These are phyloP conservation scores for Oceanodroma tethys DNA, from an alignment of 2,113 vertebrate species.

Conservation along the genomic window DNA sequence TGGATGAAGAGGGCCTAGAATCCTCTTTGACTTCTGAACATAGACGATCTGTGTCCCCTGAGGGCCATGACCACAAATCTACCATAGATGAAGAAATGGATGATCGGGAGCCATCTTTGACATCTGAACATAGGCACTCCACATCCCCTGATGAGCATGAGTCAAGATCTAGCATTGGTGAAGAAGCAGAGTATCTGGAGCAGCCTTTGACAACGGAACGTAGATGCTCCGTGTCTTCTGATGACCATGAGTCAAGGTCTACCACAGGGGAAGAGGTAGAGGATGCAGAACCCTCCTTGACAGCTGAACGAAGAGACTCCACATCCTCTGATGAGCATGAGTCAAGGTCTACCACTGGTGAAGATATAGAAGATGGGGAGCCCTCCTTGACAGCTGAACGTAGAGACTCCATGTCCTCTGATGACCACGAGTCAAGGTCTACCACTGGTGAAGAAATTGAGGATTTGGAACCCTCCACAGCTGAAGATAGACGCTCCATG, in stretches of 20 bases:
- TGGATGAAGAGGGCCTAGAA: constrained; percentile 37
- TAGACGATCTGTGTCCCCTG: constrained; percentile 67
- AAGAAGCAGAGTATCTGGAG: constrained; percentile 45
- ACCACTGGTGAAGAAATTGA: constrained; percentile 40
- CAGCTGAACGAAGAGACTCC: constrained; percentile 31
- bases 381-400: constrained; percentile 68
- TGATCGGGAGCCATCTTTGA: constrained; percentile 56
- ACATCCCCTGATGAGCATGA: constrained; percentile 37
- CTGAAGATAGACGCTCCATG: neutral
- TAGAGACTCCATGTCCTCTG: constrained; percentile 73
- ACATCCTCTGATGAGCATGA: constrained; percentile 34
- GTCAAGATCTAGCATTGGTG: constrained; percentile 55
- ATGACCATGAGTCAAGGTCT: constrained; percentile 59
- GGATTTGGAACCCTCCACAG: constrained; percentile 24
- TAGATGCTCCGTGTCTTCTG: constrained; percentile 72
- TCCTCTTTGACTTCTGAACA: constrained; percentile 40
- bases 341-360: constrained; percentile 46
- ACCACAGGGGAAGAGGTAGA: constrained; percentile 40
- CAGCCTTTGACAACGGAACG: constrained; percentile 63
- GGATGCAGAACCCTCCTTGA: constrained; percentile 46
- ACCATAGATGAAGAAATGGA: constrained; percentile 21
- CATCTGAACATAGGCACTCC: constrained; percentile 64
- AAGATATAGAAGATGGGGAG: constrained; percentile 39
- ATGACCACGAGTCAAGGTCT: constrained; percentile 51
- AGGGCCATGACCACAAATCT: constrained; percentile 59